phyloP scores from a whole-genome alignment of 2,888 invertebrate species.

The Cephus nigrinus region DNA sequence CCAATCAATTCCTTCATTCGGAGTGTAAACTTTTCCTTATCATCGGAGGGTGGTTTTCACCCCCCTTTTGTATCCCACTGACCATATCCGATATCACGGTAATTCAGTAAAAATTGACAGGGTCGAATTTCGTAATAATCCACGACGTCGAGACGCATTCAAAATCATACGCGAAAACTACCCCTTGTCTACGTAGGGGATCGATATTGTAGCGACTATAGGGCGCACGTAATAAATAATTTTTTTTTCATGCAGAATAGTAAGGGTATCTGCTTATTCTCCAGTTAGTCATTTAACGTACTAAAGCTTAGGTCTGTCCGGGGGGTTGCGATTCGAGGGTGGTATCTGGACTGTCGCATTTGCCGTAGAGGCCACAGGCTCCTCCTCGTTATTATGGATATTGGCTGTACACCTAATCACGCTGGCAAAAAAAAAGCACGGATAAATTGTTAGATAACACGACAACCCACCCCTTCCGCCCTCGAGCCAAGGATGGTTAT shows the following conservation, averaged over 20 bases:
- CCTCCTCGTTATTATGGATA: constrained; percentile 20
- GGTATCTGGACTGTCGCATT: not conserved
- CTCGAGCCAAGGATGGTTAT: not conserved
- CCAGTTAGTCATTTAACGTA: not conserved
- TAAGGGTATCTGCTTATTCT: not conserved
- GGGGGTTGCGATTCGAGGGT: not conserved
- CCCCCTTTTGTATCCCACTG: not conserved
- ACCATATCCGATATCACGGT: not conserved
- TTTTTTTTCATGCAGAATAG: not conserved
- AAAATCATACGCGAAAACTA: too few species aligned
- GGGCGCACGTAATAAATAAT: not conserved
- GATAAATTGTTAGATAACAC: constrained; percentile 23
- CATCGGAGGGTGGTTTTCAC: not conserved
- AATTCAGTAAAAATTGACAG: not conserved
- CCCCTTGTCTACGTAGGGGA: not conserved
- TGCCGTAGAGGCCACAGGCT: not conserved
- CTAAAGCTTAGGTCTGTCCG: not conserved
- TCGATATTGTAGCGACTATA: not conserved
- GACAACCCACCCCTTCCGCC: constrained; percentile 3
- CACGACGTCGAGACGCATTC: too few species aligned
- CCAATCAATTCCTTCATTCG: not conserved
- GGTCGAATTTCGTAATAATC: too few species aligned
- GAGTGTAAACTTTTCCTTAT: not conserved
- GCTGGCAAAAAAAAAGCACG: constrained; percentile 14
- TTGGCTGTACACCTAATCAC: constrained; percentile 23